Evolutionary conservation across 2,113 vertebrate genomes (phyloP), one percentile per base, ranked within the genome.

Genomic region (Pyxicephalus adspersus): DNA sequence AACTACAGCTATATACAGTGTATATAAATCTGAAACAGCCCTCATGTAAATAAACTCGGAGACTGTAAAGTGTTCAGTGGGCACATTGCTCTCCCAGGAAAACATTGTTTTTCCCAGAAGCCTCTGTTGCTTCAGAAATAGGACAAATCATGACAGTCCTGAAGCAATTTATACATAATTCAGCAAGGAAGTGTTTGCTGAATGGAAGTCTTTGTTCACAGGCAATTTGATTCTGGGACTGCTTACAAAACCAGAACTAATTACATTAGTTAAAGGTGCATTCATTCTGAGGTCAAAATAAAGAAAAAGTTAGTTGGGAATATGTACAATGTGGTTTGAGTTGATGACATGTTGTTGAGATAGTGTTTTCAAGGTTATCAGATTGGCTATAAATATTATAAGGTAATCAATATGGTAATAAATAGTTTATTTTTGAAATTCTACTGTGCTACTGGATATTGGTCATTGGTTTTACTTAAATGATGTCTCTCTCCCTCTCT

Each of bases 161-260:
- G 45, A 38, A 80, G 78, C 78, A 80, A 80, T 72, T 71, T 71
- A 80, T 80, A 71, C 67, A 80, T 80, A 80, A 80, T 80, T 80
- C 67, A 80, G 58, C 68, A 80, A 80, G 78, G 38, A 80, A 80
- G 78, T 80, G 67, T 80, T 71, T 80, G 78, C 78, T 80, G 78
- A 64, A 80, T 80, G 78, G 67, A 72, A 80, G 66, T 64, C 78
- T 80, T 71, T 80, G 78, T 80, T 80, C 67, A 71, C 67, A 80
- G 78, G 78, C 67, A 80, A 72, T 80, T 80, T 63, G 25, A 80
- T 72, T 80, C 78, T 80, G 64, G 67, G 38, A 71, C 57, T 60
- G 65, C 64, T 60, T 68, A 79, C 65, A 70, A 79, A 79, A 70
- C 77, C 77, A 79, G 52, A 79, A 79, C 50, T 79, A 79, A 79